Evolutionary conservation across 2,113 vertebrate genomes (phyloP), one percentile per base, ranked within the genome.

Genomic region (Asarcornis scutulata): DNA sequence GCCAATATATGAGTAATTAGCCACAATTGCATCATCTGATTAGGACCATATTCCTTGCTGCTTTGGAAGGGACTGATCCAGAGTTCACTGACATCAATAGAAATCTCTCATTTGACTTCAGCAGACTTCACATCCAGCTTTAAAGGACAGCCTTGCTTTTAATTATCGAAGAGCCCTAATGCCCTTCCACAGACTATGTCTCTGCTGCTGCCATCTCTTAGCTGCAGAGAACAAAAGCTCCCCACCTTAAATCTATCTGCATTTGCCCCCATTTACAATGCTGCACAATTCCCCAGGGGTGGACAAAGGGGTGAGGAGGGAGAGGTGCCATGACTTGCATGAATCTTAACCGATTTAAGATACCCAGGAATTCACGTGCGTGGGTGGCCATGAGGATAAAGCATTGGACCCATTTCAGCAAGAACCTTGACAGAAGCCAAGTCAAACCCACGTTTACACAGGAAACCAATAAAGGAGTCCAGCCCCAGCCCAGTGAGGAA

Each of bases 351-450:
- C 95, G 91, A 4, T 66, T 89, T 38, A 31, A 15, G 78, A 80
- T 86, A 83, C 44, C 12, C 55, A 96, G 86, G 93, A 94, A 96
- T 96, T 96, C 55, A 34, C 3, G 17, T 10, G 55, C 0, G 46
- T 38, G 78, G 91, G 91, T n/a, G 88, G 83, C 86, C 34, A 59
- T 25, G 88, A 95, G 91, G 81, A 91, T 77, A 58, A 95, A 89
- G n/a, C 1, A 4, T 79, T 92, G 92, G 95, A 87, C 50, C 71
- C 50, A 67, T 80, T 93, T 93, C 92, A 96, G 77, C 62, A 66
- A 50, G 92, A 93, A 36, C 9, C 3, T 87, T 34, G 46, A 76
- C 53, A 79, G 59, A 82, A 92, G 93, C 84, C 93, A 96, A 95
- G 44, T 55, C 82, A 95, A 96, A 72, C 44, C 68, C 79, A 71